These are phyloP conservation scores for Carcina quercana DNA, from an alignment of 2,888 invertebrate species.

Conservation along the genomic window DNA sequence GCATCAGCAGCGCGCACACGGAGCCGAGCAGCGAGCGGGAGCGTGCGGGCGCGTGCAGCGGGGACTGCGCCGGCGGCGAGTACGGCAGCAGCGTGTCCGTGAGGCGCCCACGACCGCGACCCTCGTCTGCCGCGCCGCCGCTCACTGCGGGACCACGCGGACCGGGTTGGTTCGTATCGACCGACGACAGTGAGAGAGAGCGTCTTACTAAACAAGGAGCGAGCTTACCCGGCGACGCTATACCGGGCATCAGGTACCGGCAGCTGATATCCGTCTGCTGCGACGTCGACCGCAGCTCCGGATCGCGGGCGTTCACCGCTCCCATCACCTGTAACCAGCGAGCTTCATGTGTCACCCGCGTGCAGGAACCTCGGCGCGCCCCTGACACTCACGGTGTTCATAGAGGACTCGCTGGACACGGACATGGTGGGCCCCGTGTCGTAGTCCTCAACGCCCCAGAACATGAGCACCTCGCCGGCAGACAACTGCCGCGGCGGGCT, in stretches of 20 bases:
- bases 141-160: conserved; percentile 13
- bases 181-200: background rate
- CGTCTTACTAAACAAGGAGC: background rate
- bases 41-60: conserved; percentile 40
- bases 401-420: conserved; percentile 51
- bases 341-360: no score
- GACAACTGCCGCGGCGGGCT: no score
- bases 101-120: conserved; percentile 37
- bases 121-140: conserved; percentile 32
- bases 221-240: conserved; percentile 8
- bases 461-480: no score
- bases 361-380: no score
- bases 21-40: conserved; percentile 60
- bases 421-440: conserved; percentile 56
- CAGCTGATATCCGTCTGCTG: conserved; percentile 64
- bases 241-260: conserved; percentile 37
- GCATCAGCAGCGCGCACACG: conserved; percentile 57
- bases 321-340: no score
- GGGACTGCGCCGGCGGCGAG: conserved; percentile 46
- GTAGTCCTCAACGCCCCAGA: conserved; percentile 48
- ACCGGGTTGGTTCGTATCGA: background rate
- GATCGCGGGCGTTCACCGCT: conserved; percentile 29
- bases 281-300: conserved; percentile 42
- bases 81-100: conserved; percentile 49
- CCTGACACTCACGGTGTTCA: background rate